These are phyloP conservation scores for Drosophila quadrilineata DNA, from an alignment of 1,140 invertebrate genomes.

Conservation along the genomic window DNA sequence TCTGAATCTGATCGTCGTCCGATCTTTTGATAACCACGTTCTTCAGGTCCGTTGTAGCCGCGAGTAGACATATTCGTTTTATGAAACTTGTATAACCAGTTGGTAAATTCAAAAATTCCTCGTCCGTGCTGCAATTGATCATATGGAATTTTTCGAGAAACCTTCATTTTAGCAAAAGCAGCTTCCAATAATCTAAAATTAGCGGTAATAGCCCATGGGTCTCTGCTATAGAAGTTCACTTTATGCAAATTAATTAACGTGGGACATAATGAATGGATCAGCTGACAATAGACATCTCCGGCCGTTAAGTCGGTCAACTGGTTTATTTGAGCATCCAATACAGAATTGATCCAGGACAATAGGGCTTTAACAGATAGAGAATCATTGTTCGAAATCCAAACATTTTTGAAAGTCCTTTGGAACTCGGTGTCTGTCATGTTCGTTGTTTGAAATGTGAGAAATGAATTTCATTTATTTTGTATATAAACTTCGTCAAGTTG, in stretches of 20 bases:
- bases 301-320: not conserved
- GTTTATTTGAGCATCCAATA: not conserved
- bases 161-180: not conserved
- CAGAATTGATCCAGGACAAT: not conserved
- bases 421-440: too few species aligned
- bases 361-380: not conserved
- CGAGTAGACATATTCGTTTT: not conserved
- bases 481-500: too few species aligned
- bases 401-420: not conserved
- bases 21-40: too few species aligned
- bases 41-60: too few species aligned
- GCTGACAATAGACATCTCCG: constrained; percentile 10
- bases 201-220: not conserved
- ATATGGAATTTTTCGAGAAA: not conserved
- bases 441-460: too few species aligned
- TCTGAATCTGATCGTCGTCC: too few species aligned
- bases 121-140: not conserved
- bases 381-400: not conserved
- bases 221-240: not conserved
- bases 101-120: not conserved
- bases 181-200: not conserved
- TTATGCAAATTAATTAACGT: not conserved
- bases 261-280: not conserved
- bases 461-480: too few species aligned
- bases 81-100: constrained; percentile 12